Conservation (phyloP, 2,797 vertebrate genomes). For the Psittacula echo region DNA sequence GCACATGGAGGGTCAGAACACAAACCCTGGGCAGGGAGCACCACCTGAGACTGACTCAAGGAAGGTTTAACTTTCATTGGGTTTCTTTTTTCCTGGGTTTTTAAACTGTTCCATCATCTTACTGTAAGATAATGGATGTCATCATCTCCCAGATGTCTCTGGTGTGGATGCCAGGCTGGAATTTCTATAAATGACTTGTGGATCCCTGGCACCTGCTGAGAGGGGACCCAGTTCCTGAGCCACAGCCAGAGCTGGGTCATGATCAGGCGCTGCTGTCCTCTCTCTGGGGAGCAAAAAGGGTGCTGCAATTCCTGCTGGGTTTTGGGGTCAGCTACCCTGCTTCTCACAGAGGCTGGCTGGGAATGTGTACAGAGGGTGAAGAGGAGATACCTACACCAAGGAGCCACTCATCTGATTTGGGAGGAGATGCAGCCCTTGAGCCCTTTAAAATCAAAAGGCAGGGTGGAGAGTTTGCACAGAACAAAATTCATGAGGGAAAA, state of each 20-base stretch:
- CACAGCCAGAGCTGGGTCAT: rapidly evolving
- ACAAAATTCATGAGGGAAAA: not conserved
- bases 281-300: not conserved
- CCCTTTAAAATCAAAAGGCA: not conserved
- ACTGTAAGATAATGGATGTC: not conserved
- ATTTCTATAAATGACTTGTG: not conserved
- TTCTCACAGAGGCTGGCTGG: not conserved
- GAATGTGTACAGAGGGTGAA: not conserved
- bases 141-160: not conserved
- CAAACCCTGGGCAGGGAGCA: not conserved
- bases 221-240: not conserved
- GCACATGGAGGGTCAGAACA: rapidly evolving
- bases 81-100: not conserved
- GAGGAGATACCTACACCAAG: not conserved
- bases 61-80: not conserved
- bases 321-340: not conserved
- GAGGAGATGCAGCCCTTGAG: not conserved
- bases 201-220: not conserved
- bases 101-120: not conserved
- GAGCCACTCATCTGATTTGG: not conserved
- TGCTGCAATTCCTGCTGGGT: not conserved
- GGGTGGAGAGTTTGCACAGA: not conserved
- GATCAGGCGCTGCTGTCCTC: rapidly evolving
- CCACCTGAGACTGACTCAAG: rapidly evolving
- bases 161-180: not conserved